A percentile compares a stretch with the other conserved stretches of the same genome.
These are phyloP conservation scores for Drosophila ogumai DNA, from an alignment of 1,140 invertebrate genomes.

Conservation along the genomic window DNA sequence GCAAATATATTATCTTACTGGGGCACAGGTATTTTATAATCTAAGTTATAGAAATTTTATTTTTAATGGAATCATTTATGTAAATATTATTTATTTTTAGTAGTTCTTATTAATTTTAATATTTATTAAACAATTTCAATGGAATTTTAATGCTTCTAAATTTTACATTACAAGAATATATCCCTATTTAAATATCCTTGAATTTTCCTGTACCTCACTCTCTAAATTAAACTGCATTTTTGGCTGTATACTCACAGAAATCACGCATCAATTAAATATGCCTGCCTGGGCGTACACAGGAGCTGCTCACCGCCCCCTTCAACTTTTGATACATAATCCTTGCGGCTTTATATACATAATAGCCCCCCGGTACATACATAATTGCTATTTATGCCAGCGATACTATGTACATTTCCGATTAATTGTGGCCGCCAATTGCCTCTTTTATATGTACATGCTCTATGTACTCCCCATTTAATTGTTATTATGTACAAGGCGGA, in stretches of 20 bases:
- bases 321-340: conserved; percentile 46
- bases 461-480: conserved; percentile 15
- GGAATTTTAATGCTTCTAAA: background rate
- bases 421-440: conserved; percentile 30
- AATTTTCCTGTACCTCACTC: background rate
- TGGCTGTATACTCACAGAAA: conserved; percentile 13
- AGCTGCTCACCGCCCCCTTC: background rate
- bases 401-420: conserved; percentile 32
- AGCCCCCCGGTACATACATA: conserved; percentile 15
- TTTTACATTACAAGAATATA: background rate
- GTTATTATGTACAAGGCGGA: conserved; percentile 16
- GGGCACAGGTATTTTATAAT: too few relatives aligned
- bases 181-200: background rate
- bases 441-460: conserved; percentile 12
- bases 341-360: conserved; percentile 18
- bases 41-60: too few relatives aligned
- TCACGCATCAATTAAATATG: conserved; percentile 61
- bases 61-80: too few relatives aligned
- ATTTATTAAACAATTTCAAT: background rate
- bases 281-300: conserved; percentile 37
- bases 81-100: too few relatives aligned
- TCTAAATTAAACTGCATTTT: conserved; percentile 52
- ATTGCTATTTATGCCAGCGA: conserved; percentile 38
- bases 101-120: background rate
- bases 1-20: too few relatives aligned